Evolutionary conservation across 1,140 invertebrate species (phyloP).

Genomic region (Pogonognathellus flavescens): DNA sequence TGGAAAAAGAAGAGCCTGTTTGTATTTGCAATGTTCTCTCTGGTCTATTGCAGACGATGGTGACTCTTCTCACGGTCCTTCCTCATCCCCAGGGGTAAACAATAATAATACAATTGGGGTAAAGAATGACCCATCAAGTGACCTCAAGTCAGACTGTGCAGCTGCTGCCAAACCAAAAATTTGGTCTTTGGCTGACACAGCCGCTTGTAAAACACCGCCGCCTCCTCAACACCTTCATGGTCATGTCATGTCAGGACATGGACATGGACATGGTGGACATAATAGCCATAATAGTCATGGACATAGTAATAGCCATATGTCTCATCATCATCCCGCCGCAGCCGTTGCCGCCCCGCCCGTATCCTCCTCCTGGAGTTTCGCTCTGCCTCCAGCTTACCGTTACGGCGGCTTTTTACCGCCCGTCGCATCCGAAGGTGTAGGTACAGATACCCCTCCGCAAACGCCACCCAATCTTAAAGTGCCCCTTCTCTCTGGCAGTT

Average conservation of each 20-base stretch:
- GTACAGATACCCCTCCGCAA: conserved; percentile 66
- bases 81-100: conserved; percentile 61
- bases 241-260: conserved; percentile 21
- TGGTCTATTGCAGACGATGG: conserved; percentile 63
- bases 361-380: conserved; percentile 67
- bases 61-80: conserved; percentile 63
- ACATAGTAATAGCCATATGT: conserved; percentile 51
- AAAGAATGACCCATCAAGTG: conserved; percentile 66
- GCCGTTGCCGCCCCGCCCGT: conserved; percentile 61
- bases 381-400: conserved; percentile 65
- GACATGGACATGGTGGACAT: conserved; percentile 51
- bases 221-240: conserved; percentile 63
- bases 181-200: conserved; percentile 96
- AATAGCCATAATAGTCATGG: conserved; percentile 48
- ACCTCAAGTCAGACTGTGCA: conserved; percentile 67
- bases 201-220: conserved; percentile 85
- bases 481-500: conserved; percentile 65
- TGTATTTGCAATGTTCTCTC: conserved; percentile 18
- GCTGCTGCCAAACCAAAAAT: conserved; percentile 91
- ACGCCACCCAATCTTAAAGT: conserved; percentile 67
- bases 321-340: conserved; percentile 44
- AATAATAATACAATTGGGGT: conserved; percentile 66
- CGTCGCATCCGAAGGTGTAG: conserved; percentile 60
- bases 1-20: not conserved
- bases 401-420: conserved; percentile 63